Evolutionary conservation across 2,888 invertebrate genomes (phyloP).

Genomic region (Hemithea aestivaria): DNA sequence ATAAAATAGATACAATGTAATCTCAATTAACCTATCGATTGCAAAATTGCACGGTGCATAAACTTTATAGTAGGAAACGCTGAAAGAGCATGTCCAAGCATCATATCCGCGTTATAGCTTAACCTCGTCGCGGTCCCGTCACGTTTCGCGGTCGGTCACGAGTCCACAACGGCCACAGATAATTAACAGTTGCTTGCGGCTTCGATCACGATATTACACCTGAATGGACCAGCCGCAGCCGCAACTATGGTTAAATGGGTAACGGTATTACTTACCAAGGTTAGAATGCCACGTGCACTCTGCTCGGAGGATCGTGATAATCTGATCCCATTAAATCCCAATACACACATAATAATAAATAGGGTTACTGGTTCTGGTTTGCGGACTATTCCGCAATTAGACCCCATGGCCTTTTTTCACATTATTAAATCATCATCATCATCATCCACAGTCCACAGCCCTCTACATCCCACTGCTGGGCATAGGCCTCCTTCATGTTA

Average conservation of each 20-base stretch:
- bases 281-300: constrained; percentile 12
- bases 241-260: constrained; percentile 23
- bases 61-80: constrained; percentile 21
- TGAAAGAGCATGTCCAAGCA: constrained; percentile 26
- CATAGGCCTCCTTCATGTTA: too few species aligned
- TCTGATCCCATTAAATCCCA: too few species aligned
- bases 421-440: too few species aligned
- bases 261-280: constrained; percentile 27
- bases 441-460: too few species aligned
- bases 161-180: constrained; percentile 18
- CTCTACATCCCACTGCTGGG: too few species aligned
- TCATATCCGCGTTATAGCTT: constrained; percentile 32
- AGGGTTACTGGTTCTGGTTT: too few species aligned
- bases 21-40: constrained; percentile 5
- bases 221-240: constrained; percentile 26
- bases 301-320: constrained; percentile 17
- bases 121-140: constrained; percentile 13
- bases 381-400: too few species aligned
- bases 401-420: too few species aligned
- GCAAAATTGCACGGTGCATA: constrained; percentile 15
- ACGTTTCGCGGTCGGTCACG: constrained; percentile 30
- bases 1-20: not conserved
- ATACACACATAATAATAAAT: too few species aligned
- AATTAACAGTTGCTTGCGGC: constrained; percentile 14
- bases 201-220: constrained; percentile 27